Conservation (phyloP, 2,797 vertebrate genomes). For the Eulemur albifrons region DNA sequence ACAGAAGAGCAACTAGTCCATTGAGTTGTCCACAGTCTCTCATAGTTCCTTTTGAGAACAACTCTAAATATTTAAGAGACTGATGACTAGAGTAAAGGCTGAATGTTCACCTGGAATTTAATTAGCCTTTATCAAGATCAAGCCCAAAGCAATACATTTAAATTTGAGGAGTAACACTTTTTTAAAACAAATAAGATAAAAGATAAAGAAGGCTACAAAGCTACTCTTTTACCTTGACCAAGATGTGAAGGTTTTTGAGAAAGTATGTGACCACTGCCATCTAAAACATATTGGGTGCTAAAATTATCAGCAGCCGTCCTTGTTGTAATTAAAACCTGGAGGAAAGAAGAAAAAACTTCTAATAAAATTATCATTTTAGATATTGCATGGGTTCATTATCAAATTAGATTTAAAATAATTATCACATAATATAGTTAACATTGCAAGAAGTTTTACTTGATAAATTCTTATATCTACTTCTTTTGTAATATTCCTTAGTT, state of each 20-base stretch:
- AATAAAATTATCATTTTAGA: slow-evolving; percentile 42
- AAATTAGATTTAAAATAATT: slow-evolving; percentile 43
- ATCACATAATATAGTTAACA: neutral
- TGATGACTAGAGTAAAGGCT: neutral
- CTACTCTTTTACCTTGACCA: slow-evolving; percentile 89
- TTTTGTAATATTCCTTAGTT: neutral
- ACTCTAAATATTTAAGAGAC: neutral
- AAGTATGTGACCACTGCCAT: slow-evolving; percentile 88
- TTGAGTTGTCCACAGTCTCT: neutral
- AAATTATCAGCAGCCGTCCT: slow-evolving; percentile 91
- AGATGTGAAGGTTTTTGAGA: slow-evolving; percentile 95
- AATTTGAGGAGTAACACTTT: neutral
- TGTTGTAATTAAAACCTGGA: slow-evolving; percentile 93
- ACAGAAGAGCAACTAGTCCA: neutral
- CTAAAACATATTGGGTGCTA: slow-evolving; percentile 92
- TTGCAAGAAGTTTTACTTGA: neutral
- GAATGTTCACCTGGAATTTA: slow-evolving; percentile 1
- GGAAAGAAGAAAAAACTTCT: neutral
- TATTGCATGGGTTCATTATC: neutral
- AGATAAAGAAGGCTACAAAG: slow-evolving; percentile 32
- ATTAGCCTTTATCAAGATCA: neutral
- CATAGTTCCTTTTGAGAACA: neutral
- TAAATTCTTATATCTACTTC: slow-evolving; percentile 25
- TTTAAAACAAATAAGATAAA: neutral
- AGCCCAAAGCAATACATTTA: neutral